Percentiles rank a stretch among this genome's conserved stretches.
Evolutionary conservation across 2,113 vertebrate species (phyloP).

Genomic region (Rattus rattus): DNA sequence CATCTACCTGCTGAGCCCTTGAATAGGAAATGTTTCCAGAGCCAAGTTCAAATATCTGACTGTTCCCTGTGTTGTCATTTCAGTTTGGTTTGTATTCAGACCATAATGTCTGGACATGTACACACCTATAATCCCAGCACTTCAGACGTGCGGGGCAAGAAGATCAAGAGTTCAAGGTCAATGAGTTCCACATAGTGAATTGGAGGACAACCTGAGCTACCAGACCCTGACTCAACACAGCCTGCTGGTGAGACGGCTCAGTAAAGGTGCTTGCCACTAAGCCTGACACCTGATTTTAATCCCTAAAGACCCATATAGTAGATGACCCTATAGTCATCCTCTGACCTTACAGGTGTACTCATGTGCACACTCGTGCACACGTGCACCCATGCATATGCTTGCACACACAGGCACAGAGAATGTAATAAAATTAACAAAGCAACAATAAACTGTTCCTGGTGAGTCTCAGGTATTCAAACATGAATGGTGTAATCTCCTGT

Average conservation of each 20-base stretch:
- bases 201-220: neutral
- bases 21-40: neutral
- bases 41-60: slow-evolving; percentile 19
- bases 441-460: neutral
- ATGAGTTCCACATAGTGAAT: neutral
- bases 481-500: neutral
- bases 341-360: neutral
- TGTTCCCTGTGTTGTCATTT: neutral
- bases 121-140: neutral
- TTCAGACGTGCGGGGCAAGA: neutral
- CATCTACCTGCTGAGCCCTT: neutral
- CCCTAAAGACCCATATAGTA: neutral
- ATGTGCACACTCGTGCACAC: no score
- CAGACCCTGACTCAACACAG: neutral
- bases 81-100: slow-evolving; percentile 1
- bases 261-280: neutral
- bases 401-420: neutral
- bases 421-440: neutral
- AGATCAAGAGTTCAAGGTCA: neutral
- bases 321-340: no score
- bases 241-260: neutral
- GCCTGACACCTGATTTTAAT: neutral
- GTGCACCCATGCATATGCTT: neutral
- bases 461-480: neutral
- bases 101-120: neutral